Conservation (phyloP, 2,888 invertebrate species). For the Rhimphoctona megacephalus region DNA sequence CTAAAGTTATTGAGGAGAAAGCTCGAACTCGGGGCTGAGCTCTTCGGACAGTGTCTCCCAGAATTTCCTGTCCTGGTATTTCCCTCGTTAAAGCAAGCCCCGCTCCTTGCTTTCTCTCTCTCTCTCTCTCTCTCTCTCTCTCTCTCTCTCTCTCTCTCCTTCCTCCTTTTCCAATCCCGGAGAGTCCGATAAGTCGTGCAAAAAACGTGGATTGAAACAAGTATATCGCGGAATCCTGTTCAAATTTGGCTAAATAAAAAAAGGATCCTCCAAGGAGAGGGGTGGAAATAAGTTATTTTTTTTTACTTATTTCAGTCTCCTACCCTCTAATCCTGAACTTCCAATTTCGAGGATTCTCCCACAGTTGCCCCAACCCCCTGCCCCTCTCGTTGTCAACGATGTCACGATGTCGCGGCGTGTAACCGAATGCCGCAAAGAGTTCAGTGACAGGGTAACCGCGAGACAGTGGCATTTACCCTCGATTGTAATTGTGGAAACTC, state of each 20-base stretch:
- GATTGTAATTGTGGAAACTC: slow-evolving; percentile 6
- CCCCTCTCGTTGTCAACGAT: slow-evolving; percentile 65
- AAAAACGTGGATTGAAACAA: neutral
- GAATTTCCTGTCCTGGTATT: neutral
- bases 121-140: neutral
- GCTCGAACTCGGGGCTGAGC: neutral
- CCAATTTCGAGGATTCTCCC: neutral
- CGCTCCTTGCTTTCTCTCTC: neutral
- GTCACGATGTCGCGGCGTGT: slow-evolving; percentile 71
- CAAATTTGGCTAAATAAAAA: neutral
- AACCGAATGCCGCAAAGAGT: slow-evolving; percentile 66
- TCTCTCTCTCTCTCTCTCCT: neutral
- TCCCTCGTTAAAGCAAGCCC: too few relatives aligned
- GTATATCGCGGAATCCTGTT: neutral
- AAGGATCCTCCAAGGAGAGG: neutral
- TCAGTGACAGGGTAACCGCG: slow-evolving; percentile 54
- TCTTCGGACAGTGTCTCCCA: neutral
- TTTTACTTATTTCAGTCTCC: neutral
- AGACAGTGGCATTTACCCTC: slow-evolving; percentile 29
- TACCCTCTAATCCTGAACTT: neutral
- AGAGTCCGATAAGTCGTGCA: neutral
- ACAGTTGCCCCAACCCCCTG: slow-evolving; percentile 6
- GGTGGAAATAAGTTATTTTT: neutral
- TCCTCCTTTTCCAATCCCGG: neutral
- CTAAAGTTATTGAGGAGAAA: neutral